A percentile compares a stretch with the other conserved stretches of the same genome.
Evolutionary conservation across 2,888 invertebrate genomes (phyloP).

Genomic region (Epistrophella euchroma): DNA sequence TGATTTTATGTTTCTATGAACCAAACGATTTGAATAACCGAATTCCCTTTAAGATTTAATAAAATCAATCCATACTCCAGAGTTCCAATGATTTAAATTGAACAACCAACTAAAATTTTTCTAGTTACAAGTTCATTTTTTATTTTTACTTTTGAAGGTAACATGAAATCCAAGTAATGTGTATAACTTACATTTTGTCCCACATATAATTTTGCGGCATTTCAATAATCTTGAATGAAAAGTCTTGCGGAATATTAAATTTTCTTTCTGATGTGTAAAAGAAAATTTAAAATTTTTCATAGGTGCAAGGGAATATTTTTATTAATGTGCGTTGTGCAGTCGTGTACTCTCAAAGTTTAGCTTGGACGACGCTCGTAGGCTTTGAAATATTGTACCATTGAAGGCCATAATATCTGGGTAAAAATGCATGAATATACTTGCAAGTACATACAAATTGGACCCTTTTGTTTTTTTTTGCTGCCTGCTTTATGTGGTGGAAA

Average conservation of each 20-base stretch:
- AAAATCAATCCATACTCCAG: neutral
- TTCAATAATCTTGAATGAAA: slow-evolving; percentile 70
- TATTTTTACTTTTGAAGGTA: neutral
- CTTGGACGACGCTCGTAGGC: neutral
- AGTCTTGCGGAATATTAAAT: slow-evolving; percentile 30
- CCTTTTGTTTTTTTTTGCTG: slow-evolving; percentile 5
- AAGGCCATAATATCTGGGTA: neutral
- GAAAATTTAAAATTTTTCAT: slow-evolving; percentile 30
- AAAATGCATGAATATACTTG: slow-evolving; percentile 15
- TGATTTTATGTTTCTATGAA: slow-evolving; percentile 42
- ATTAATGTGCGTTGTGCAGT: neutral
- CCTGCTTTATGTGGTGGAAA: neutral
- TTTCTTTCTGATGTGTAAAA: neutral
- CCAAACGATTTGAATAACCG: slow-evolving; percentile 13
- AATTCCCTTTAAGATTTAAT: neutral
- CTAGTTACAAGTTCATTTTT: neutral
- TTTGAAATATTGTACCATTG: neutral
- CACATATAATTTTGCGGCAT: slow-evolving; percentile 60
- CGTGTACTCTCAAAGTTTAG: neutral
- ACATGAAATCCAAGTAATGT: neutral
- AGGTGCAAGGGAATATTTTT: slow-evolving; percentile 3
- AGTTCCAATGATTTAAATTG: neutral
- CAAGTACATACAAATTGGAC: slow-evolving; percentile 3
- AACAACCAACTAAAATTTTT: neutral
- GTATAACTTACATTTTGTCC: neutral